These are phyloP conservation scores for Peucedramus taeniatus DNA, from an alignment of 2,113 vertebrate genomes.

Conservation along the genomic window DNA sequence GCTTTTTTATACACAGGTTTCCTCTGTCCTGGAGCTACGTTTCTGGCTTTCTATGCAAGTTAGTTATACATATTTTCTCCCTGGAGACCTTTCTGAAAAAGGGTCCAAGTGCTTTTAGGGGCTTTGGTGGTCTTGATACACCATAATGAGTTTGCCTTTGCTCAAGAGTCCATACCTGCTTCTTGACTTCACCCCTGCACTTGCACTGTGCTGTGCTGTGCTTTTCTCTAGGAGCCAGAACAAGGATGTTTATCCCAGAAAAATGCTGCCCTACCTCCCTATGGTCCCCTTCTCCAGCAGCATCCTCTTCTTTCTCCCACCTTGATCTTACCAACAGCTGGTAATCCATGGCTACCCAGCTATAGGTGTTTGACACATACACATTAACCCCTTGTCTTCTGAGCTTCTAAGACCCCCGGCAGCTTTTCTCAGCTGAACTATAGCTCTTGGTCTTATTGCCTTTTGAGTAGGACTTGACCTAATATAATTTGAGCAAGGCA, in stretches of 20 bases:
- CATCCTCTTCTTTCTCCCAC: not conserved
- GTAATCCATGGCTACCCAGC: not conserved
- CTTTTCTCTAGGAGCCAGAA: not conserved
- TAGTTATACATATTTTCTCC: not conserved
- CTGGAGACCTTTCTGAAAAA: not conserved
- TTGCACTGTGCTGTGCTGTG: not conserved
- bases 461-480: not conserved
- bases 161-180: not conserved
- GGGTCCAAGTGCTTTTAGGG: not conserved
- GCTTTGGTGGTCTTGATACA: too few relatives aligned
- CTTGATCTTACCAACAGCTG: fast-evolving
- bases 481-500: not conserved
- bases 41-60: not conserved
- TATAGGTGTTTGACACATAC: not conserved
- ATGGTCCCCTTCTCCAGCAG: not conserved
- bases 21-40: fast-evolving
- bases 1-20: not conserved
- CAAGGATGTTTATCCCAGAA: not conserved
- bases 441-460: not conserved
- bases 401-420: not conserved
- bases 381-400: too few relatives aligned
- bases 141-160: not conserved
- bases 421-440: not conserved
- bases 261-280: not conserved
- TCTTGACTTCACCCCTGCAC: not conserved